Evolutionary conservation across 2,888 invertebrate species (phyloP).

Genomic region (Tigriopus californicus): DNA sequence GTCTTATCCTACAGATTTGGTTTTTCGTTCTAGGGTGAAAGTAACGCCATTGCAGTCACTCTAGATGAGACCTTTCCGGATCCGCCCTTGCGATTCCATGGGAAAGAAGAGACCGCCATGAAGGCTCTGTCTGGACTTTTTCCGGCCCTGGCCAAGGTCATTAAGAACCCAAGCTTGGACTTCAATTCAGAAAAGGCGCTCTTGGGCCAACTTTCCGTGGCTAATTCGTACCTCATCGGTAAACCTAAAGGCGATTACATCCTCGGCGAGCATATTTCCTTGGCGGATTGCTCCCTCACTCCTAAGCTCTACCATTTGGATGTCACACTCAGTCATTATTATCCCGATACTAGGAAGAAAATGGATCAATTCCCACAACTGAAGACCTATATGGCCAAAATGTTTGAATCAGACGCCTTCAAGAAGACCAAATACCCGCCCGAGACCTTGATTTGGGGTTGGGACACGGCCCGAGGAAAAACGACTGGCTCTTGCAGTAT

Average conservation of each 20-base stretch:
- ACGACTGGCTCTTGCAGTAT: too few species aligned
- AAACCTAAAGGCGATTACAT: conserved; percentile 2
- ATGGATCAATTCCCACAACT: neutral
- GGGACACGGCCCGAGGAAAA: too few species aligned
- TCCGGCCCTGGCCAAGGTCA: neutral
- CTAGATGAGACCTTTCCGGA: conserved; percentile 1
- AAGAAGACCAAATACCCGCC: too few species aligned
- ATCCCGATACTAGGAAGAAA: conserved; percentile 3
- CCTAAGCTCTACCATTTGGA: conserved; percentile 12
- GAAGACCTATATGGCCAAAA: neutral
- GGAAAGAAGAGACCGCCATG: neutral
- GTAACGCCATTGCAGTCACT: neutral
- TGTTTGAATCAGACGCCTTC: neutral
- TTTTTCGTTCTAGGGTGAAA: neutral
- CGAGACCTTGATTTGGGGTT: too few species aligned
- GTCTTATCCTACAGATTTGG: too few species aligned
- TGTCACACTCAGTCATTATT: neutral
- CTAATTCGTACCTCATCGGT: neutral
- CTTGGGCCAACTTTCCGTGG: neutral
- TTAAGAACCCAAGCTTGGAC: neutral
- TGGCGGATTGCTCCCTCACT: neutral
- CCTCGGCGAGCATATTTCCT: neutral
- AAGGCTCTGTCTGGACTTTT: neutral
- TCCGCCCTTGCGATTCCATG: neutral
- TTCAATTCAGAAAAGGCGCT: neutral